phyloP scores from a whole-genome alignment of 2,888 invertebrate genomes.

The Metopia argyrocephala region DNA sequence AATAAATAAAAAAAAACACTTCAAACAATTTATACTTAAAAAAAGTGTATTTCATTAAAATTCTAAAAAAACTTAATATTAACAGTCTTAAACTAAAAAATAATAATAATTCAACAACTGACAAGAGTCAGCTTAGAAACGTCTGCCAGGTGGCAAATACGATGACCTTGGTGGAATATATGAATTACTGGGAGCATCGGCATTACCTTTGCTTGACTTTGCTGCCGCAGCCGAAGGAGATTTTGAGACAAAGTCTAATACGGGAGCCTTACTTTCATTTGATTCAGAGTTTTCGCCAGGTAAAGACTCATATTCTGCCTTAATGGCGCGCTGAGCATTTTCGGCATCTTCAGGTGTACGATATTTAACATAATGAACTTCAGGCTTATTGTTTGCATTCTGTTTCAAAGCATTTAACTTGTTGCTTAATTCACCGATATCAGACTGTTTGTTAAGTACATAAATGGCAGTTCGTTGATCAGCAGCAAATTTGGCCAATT shows the following conservation, averaged over 20 bases:
- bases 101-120: slow-evolving; percentile 60
- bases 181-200: slow-evolving; percentile 51
- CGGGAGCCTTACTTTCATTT: slow-evolving; percentile 71
- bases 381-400: slow-evolving; percentile 70
- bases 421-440: slow-evolving; percentile 71
- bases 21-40: not conserved
- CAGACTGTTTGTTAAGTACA: slow-evolving; percentile 75
- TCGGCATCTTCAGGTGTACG: slow-evolving; percentile 74
- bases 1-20: not conserved
- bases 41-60: not conserved
- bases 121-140: slow-evolving; percentile 59
- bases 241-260: slow-evolving; percentile 70
- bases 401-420: slow-evolving; percentile 69
- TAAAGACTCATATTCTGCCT: slow-evolving; percentile 73
- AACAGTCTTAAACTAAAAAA: slow-evolving; percentile 61
- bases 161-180: slow-evolving; percentile 65
- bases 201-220: not conserved
- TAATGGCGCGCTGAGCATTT: slow-evolving; percentile 74
- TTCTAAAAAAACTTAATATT: slow-evolving; percentile 12
- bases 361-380: slow-evolving; percentile 76
- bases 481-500: slow-evolving; percentile 71
- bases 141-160: slow-evolving; percentile 67
- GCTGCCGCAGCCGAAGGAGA: slow-evolving; percentile 4
- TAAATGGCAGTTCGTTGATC: slow-evolving; percentile 75
- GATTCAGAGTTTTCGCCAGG: slow-evolving; percentile 71